A percentile compares a stretch with the other conserved stretches of the same genome.
Conservation (phyloP, 2,113 vertebrate species). For the Riparia riparia region DNA sequence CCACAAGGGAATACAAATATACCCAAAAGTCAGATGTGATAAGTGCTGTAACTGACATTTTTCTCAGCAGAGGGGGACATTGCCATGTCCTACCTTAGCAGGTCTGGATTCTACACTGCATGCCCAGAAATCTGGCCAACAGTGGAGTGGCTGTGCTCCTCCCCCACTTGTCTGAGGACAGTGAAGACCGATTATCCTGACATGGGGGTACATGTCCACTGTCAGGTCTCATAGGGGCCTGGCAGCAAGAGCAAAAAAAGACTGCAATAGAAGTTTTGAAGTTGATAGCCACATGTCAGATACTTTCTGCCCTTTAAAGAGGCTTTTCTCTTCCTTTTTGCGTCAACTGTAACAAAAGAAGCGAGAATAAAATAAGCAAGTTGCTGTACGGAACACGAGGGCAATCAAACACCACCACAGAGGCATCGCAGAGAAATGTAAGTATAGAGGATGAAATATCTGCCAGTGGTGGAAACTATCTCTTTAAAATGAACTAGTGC, state of each 20-base stretch:
- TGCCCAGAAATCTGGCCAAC: constrained; percentile 73
- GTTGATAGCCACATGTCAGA: constrained; percentile 71
- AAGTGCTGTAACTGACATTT: constrained; percentile 49
- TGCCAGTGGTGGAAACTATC: constrained; percentile 53
- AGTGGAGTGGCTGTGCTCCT: constrained; percentile 72
- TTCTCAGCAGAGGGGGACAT: constrained; percentile 68
- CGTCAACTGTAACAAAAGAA: constrained; percentile 74
- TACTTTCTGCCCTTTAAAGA: constrained; percentile 72
- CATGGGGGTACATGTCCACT: constrained; percentile 66
- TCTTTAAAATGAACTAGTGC: constrained; percentile 53
- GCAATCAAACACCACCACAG: constrained; percentile 67
- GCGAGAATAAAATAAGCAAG: constrained; percentile 71
- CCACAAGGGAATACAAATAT: constrained; percentile 39
- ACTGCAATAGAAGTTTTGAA: constrained; percentile 72
- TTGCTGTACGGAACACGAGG: constrained; percentile 36
- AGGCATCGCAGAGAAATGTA: constrained; percentile 36
- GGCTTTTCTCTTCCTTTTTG: constrained; percentile 73
- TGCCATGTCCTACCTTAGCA: constrained; percentile 70
- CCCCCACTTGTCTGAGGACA: constrained; percentile 71
- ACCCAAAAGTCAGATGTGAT: constrained; percentile 51
- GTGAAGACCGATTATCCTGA: constrained; percentile 69
- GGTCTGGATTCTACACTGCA: constrained; percentile 75
- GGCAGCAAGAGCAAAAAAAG: constrained; percentile 72
- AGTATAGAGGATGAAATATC: constrained; percentile 36
- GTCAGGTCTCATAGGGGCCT: constrained; percentile 73